Conservation (phyloP, 2,888 invertebrate species). For the Marasmarcha lunaedactyla region DNA sequence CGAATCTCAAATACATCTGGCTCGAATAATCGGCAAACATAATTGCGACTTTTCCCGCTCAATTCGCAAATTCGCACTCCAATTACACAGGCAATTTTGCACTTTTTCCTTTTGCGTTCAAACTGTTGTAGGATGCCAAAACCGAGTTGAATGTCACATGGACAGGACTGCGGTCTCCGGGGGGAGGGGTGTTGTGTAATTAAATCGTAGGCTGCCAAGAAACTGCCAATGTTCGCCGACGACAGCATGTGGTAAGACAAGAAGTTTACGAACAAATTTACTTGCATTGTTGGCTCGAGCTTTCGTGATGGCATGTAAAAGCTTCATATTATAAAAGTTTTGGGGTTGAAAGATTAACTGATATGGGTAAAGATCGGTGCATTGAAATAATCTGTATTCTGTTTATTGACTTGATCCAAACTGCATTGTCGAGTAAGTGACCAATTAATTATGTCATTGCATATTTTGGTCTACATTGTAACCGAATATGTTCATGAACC, state of each 20-base stretch:
- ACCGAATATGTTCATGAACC: too few relatives aligned
- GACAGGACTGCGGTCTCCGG: background rate
- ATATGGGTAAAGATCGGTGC: too few relatives aligned
- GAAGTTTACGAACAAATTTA: too few relatives aligned
- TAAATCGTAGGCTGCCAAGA: conserved; percentile 19
- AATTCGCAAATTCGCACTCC: conserved; percentile 9
- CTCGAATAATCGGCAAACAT: background rate
- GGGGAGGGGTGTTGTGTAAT: conserved; percentile 14
- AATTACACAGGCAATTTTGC: conserved; percentile 8
- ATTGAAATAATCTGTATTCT: too few relatives aligned
- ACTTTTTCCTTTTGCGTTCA: conserved; percentile 3
- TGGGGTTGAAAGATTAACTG: too few relatives aligned
- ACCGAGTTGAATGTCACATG: background rate
- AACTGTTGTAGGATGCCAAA: background rate
- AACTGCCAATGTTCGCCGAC: conserved; percentile 15
- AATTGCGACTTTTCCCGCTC: background rate
- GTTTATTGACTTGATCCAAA: too few relatives aligned
- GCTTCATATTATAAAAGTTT: too few relatives aligned
- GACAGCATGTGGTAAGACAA: background rate
- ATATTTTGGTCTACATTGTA: too few relatives aligned
- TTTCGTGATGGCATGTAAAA: too few relatives aligned
- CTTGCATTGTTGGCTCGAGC: too few relatives aligned
- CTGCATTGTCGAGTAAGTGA: too few relatives aligned
- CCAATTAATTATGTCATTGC: too few relatives aligned
- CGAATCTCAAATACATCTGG: background rate